Base-by-base conservation (phyloP, 2,888 invertebrate species). In the Acleris emargana region DNA sequence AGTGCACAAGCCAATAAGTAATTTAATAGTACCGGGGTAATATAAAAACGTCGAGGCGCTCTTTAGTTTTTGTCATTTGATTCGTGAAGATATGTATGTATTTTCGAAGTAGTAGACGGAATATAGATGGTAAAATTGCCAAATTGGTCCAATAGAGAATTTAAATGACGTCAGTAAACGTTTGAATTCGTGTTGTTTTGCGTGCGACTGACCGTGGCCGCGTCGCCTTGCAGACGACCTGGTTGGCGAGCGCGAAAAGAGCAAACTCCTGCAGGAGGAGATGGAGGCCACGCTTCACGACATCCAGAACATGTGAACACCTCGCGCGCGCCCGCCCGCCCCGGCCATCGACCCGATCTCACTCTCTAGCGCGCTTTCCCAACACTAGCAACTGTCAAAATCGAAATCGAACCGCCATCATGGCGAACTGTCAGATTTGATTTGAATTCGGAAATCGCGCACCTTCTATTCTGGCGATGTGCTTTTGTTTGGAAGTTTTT, bases 251-350 rank as follows among this genome's bases (percentile, higher is more conserved):
- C 97, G 97, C 94, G 97, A 97, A 94, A 97, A 98, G 95, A 98
- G 97, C 95, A 98, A 97, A 95, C 94, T 97, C 91, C 96, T 99
- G 91, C 97, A 98, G 93, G 97, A 98, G 93, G 99, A 99, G 93
- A 98, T 99, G 97, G 99, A 99, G 94, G 96, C 97, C 88, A 98
- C 99, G 87, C 96, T 99, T 94, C 97, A 98, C 95, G 99, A 99
- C 94, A 97, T 99, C 94, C 98, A 99, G 95, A 98, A 98, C 94
- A 98, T 99, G 97, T 99, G 97, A 96, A 94, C 89, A 82, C 83
- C 78, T 73, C 80, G 75, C 78, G 74, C 69, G 77, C 77, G 72
- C 77, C 70, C 78, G 74, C 72, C 71, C 71, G 74, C 57, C 47
- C 42, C 54, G 54, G 67, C 60, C 68, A 70, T 73, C 67, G 68